Evolutionary conservation across 2,797 vertebrate genomes (phyloP).

Genomic region (Strix occidentalis): DNA sequence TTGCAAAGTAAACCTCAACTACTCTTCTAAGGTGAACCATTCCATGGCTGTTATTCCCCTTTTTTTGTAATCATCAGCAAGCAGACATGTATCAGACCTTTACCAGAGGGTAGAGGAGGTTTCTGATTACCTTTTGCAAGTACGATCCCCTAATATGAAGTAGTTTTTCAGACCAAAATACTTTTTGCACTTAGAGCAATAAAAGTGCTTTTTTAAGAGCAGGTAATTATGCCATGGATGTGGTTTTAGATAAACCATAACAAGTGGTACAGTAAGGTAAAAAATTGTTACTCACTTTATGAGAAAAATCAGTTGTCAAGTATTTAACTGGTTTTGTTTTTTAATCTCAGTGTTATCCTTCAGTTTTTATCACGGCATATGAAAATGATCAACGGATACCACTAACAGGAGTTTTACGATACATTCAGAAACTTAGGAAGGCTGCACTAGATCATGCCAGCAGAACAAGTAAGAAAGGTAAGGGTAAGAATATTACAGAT

Average conservation of each 20-base stretch:
- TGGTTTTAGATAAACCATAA: background rate
- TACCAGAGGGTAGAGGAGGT: background rate
- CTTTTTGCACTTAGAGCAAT: background rate
- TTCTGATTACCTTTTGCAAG: background rate
- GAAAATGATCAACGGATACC: constrained; percentile 84
- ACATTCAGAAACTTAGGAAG: constrained; percentile 80
- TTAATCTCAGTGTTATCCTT: constrained; percentile 84
- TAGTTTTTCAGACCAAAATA: background rate
- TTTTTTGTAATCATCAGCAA: background rate
- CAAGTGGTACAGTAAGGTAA: background rate
- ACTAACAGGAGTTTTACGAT: constrained; percentile 83
- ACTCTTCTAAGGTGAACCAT: background rate
- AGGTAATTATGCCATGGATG: background rate
- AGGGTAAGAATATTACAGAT: background rate
- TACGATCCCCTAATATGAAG: background rate
- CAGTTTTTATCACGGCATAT: constrained; percentile 90
- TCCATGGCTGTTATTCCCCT: background rate
- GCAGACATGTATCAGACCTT: background rate
- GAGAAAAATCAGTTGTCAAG: background rate
- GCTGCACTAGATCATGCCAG: constrained; percentile 75
- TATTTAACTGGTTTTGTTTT: background rate
- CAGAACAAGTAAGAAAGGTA: constrained; percentile 44
- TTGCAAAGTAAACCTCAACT: background rate
- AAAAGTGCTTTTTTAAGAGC: background rate
- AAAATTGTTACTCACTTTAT: background rate